A percentile compares a stretch with the other conserved stretches of the same genome.
Conservation (phyloP, 1,140 invertebrate genomes). For the Caenorhabditis briggsae region DNA sequence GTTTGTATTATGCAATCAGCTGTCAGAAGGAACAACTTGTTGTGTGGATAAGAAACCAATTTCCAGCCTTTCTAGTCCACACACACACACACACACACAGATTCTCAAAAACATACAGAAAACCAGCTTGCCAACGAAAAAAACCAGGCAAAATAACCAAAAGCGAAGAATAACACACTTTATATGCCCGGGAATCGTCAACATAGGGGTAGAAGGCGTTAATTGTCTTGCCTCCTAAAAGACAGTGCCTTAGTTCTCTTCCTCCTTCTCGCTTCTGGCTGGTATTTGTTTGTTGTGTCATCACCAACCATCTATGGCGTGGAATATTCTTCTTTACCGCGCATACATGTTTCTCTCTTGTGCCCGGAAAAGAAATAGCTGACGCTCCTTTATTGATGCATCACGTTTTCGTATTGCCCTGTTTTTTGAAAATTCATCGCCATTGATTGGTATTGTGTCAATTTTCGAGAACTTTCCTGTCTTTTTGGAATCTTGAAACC, state of each 20-base stretch:
- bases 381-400: conserved; percentile 40
- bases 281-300: conserved; percentile 36
- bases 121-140: conserved; percentile 17
- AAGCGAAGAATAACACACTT: neutral
- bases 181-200: conserved; percentile 7
- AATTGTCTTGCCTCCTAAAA: neutral
- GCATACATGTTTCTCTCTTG: neutral
- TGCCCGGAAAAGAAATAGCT: neutral
- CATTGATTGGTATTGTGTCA: too few relatives aligned
- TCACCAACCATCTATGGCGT: neutral
- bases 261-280: neutral
- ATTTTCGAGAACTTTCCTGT: too few relatives aligned
- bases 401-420: neutral
- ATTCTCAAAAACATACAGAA: neutral
- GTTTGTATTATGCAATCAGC: conserved; percentile 1
- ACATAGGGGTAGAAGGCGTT: conserved; percentile 19
- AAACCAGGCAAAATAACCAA: neutral
- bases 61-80: neutral
- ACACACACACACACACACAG: neutral
- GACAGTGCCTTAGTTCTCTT: neutral
- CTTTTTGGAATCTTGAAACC: too few relatives aligned
- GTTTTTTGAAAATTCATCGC: too few relatives aligned
- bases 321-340: neutral
- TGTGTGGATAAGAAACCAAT: neutral
- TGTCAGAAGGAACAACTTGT: neutral